Conservation (phyloP, 2,888 invertebrate genomes). For the Ernsta delagoae region DNA sequence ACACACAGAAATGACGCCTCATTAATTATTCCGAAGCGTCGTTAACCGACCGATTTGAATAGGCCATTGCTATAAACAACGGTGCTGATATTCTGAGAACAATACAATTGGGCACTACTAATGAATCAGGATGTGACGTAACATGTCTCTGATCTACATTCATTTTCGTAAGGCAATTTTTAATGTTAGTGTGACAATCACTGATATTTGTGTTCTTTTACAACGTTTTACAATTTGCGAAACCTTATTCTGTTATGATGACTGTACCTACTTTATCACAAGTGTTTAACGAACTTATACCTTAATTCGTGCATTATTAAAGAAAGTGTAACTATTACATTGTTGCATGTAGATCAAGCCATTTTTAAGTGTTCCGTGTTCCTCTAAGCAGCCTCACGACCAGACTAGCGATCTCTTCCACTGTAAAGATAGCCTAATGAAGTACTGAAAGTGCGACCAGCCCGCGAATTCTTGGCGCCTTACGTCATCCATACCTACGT, state of each 20-base stretch:
- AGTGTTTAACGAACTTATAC: no score
- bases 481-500: constrained; percentile 76
- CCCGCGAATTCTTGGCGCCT: constrained; percentile 67
- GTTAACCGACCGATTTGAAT: constrained; percentile 61
- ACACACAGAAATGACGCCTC: constrained; percentile 53
- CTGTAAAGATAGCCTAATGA: constrained; percentile 21
- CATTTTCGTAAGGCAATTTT: constrained; percentile 34
- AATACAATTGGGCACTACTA: constrained; percentile 77
- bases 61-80: constrained; percentile 64
- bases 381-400: constrained; percentile 3
- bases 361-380: neutral
- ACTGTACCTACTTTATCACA: no score
- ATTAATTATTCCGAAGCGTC: constrained; percentile 70
- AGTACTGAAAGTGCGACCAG: constrained; percentile 57
- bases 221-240: no score
- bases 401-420: neutral
- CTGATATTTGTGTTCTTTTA: neutral
- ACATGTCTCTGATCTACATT: constrained; percentile 49
- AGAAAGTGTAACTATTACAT: neutral
- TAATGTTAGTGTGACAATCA: neutral
- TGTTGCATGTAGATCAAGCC: constrained; percentile 7
- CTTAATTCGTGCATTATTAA: neutral
- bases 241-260: no score
- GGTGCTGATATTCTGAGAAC: constrained; percentile 72
- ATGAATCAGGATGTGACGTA: constrained; percentile 67